Conservation (phyloP, 2,113 vertebrate species). For the Elephas maximus region DNA sequence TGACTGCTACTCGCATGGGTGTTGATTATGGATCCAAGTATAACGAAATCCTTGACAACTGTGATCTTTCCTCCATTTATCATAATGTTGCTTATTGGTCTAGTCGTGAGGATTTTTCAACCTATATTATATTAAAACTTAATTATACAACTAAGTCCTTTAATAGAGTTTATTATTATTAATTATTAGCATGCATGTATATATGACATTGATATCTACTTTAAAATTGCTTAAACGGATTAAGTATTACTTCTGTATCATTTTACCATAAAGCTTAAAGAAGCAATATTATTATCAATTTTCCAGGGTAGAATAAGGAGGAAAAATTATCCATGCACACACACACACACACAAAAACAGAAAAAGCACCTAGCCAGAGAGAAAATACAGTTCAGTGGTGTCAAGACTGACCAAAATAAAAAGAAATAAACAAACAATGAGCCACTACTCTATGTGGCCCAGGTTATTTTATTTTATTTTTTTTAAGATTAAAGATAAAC, state of each 20-base stretch:
- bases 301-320: not conserved
- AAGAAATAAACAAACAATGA: not conserved
- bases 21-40: no score
- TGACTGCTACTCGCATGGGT: no score
- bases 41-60: no score
- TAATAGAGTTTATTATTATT: not conserved
- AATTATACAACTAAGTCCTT: not conserved
- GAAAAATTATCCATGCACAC: not conserved
- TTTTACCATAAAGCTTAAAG: not conserved
- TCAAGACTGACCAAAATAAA: not conserved
- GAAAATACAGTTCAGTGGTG: not conserved
- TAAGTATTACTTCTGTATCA: not conserved
- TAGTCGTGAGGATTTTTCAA: not conserved
- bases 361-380: not conserved
- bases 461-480: no score
- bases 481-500: not conserved
- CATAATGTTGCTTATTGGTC: no score
- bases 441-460: not conserved
- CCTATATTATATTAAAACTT: not conserved
- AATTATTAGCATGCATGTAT: not conserved
- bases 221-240: constrained; percentile 16
- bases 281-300: not conserved
- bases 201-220: not conserved
- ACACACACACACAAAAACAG: not conserved
- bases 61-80: no score